Evolutionary conservation across 2,888 invertebrate genomes (phyloP), one percentile per base, ranked within the genome.

Genomic region (Sphecodes monilicornis): DNA sequence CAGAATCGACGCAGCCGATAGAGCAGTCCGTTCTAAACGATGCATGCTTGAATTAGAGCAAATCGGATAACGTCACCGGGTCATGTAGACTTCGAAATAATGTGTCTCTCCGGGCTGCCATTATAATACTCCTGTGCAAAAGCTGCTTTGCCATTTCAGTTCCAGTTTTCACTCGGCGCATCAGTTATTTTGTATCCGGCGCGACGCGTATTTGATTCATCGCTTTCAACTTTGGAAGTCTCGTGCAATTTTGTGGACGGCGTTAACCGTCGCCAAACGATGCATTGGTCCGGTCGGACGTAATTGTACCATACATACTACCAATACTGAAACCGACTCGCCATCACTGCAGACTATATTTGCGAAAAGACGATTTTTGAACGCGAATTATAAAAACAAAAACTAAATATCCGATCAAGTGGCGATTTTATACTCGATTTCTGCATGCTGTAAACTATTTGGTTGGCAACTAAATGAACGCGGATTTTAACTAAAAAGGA

Each of bases 61-160:
- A 81, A 75, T 78, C 78, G 72, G 82, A 82, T 84, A 75, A 41
- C 57, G 71, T 66, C 66, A 74, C 36, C 46, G 69, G 50, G 41
- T 57, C 64, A 43, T 64, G 46, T 41, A 68, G 71, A 75, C 75
- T 82, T 60, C 26, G 66, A 64, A 77, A 78, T 82, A 84, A 82
- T 75, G 71, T 75, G 39, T 22, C 43, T 22, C 60, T 54, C 54
- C 3, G 69, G 46, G 1, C 41, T 43, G 64, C 50, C 78, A 60
- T 77, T 80, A 26, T 46, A 79, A 70, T 80, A 64, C 64, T 32
- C 32, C 46, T n/a, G 13, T 36, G 29, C 68, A 57, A 80, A 75
- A 50, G 26, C 75, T 41, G 41, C 50, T 54, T 41, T 18, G 50
- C n/a, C 18, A 29, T 18, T 70, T 36, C n/a, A 11, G 60, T 60